These are phyloP conservation scores for Morpho achilles DNA, from an alignment of 2,888 invertebrate species.

Conservation along the genomic window DNA sequence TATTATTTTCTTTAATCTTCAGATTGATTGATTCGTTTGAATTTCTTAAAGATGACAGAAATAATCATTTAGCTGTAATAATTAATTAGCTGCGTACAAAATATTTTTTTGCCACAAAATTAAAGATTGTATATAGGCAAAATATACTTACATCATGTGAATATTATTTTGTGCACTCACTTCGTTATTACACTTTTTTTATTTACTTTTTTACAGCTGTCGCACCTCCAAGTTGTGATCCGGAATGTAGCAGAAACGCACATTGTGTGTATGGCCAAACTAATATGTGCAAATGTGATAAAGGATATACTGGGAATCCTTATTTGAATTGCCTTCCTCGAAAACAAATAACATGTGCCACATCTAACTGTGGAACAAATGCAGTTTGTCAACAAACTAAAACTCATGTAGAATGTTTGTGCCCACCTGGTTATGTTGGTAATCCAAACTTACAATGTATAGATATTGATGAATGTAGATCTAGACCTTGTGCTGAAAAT, in stretches of 20 bases:
- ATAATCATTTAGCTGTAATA: neutral
- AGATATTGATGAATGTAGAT: constrained; percentile 90
- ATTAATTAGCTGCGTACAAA: neutral
- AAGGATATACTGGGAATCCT: constrained; percentile 92
- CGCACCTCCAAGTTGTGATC: constrained; percentile 87
- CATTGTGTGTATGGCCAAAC: constrained; percentile 91
- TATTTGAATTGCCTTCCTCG: constrained; percentile 88
- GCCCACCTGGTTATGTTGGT: constrained; percentile 90
- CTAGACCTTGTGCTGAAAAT: constrained; percentile 89
- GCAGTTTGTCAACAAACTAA: constrained; percentile 89
- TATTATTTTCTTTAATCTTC: too few relatives aligned
- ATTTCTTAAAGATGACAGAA: neutral
- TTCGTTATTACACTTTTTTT: neutral
- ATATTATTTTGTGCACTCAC: neutral
- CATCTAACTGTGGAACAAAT: constrained; percentile 86
- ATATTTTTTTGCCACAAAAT: too few relatives aligned
- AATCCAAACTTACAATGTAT: constrained; percentile 92
- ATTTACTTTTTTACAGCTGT: constrained; percentile 79
- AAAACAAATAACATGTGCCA: constrained; percentile 84
- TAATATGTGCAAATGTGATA: constrained; percentile 90
- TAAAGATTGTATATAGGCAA: too few relatives aligned
- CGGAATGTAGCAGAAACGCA: constrained; percentile 89
- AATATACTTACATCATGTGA: neutral
- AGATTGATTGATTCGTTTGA: too few relatives aligned
- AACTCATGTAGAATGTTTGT: constrained; percentile 88